phyloP scores from a whole-genome alignment of 30 jellyfish, hydroid and myxozoan species.

The Aurelia aurita region DNA sequence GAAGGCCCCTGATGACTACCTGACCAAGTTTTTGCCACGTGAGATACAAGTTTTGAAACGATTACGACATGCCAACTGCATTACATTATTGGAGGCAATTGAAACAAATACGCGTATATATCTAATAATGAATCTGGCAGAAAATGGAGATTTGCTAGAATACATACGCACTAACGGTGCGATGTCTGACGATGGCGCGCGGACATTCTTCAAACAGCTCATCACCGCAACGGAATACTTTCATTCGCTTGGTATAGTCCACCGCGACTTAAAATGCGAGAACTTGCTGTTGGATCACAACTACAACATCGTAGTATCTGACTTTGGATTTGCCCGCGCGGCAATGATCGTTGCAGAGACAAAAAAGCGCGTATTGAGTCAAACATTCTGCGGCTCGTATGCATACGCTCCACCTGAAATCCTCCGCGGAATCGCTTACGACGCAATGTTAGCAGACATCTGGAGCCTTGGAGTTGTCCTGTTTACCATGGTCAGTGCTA shows the following conservation, averaged over 20 bases:
- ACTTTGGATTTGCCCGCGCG: constrained; percentile 96
- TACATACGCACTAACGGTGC: constrained; percentile 95
- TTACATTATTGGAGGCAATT: constrained; percentile 96
- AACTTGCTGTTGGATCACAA: constrained; percentile 88
- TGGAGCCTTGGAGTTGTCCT: constrained; percentile 98
- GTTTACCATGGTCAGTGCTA: constrained; percentile 98
- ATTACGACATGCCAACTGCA: constrained; percentile 89
- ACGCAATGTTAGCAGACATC: constrained; percentile 93
- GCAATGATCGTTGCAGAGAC: constrained; percentile 94
- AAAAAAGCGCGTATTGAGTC: constrained; percentile 86
- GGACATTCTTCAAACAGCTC: constrained; percentile 83
- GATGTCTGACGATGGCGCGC: constrained; percentile 88
- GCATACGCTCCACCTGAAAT: constrained; percentile 99
- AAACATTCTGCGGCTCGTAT: constrained; percentile 98
- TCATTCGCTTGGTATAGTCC: constrained; percentile 94
- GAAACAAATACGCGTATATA: constrained; percentile 95
- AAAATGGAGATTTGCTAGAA: constrained; percentile 97
- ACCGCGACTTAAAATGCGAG: constrained; percentile 97
- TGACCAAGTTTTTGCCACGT: constrained; percentile 92
- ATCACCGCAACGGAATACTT: constrained; percentile 90
- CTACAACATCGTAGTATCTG: constrained; percentile 86
- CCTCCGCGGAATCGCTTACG: constrained; percentile 96
- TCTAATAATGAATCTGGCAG: constrained; percentile 97
- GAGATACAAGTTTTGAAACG: constrained; percentile 96
- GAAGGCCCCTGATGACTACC: constrained; percentile 98